phyloP scores from a whole-genome alignment of 2,888 invertebrate species.

The Heliothis peltigera region DNA sequence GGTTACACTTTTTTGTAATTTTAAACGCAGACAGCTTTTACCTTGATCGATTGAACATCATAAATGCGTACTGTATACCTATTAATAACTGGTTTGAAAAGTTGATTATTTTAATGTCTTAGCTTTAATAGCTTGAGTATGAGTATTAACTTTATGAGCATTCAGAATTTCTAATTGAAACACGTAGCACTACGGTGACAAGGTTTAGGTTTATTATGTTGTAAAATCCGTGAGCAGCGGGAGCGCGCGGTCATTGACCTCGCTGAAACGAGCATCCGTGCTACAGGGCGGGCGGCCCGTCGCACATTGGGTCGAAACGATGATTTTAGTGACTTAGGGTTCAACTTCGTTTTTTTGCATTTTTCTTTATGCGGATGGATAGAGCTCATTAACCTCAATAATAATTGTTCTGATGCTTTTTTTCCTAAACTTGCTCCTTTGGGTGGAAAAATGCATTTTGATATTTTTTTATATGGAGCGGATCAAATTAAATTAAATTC shows the following conservation, averaged over 20 bases:
- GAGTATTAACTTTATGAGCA: background rate
- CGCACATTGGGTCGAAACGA: too few relatives aligned
- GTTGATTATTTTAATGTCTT: background rate
- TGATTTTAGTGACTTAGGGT: too few relatives aligned
- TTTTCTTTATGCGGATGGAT: too few relatives aligned
- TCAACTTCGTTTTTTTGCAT: too few relatives aligned
- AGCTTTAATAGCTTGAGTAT: background rate
- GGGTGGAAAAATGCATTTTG: too few relatives aligned
- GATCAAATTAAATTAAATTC: too few relatives aligned
- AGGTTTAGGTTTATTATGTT: conserved; percentile 67
- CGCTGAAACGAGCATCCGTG: conserved; percentile 64
- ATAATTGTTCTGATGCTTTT: too few relatives aligned
- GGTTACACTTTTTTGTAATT: conserved; percentile 2
- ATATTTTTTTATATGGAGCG: too few relatives aligned
- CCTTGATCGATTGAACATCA: background rate
- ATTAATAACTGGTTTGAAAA: background rate
- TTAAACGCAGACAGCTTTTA: background rate
- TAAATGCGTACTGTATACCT: background rate
- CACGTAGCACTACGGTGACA: conserved; percentile 45
- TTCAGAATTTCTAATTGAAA: conserved; percentile 38
- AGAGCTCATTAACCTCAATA: too few relatives aligned
- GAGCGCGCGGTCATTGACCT: conserved; percentile 77
- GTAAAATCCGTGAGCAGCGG: conserved; percentile 68
- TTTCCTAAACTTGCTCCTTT: too few relatives aligned
- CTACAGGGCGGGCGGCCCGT: conserved; percentile 71